Evolutionary conservation across 1,140 invertebrate genomes (phyloP), one percentile per base, ranked within the genome.

Genomic region (Atta cephalotes): DNA sequence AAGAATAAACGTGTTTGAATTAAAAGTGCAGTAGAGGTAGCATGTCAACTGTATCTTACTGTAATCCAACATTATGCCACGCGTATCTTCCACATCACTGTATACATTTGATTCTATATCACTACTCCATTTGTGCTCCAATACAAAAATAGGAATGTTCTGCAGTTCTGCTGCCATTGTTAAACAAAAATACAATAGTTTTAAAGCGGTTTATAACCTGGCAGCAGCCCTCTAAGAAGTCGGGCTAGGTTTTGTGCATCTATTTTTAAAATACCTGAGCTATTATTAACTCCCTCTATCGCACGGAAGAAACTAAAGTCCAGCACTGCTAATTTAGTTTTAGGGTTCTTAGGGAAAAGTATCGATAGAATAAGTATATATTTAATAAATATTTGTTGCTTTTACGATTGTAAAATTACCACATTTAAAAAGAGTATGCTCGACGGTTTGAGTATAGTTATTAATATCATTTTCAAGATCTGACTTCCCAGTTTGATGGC

Each of bases 101-200:
- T 91, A 92, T 53, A 88, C 53, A 86, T 91, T 93, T 53, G 92
- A 93, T 66, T 95, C 93, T 81, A 94, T 76, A 87, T 95, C 94
- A 92, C 94, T 95, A 88, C 92, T 95, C 94, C 94, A 95, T 78
- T 95, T 95, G 88, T 93, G 91, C 82, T 95, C 93, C 70, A 94
- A 92, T 84, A 95, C 91, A 92, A 94, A 94, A 76, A 93, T 88
- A 84, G 95, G 95, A 92, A 95, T 95, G 90, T 95, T 93, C 92
- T 93, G 91, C 76, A 95, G 93, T 77, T 89, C 93, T 72, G 93
- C 84, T 87, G 92, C 88, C 93, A 95, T 95, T 92, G 91, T 91
- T 90, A 80, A 90, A 88, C 89, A 84, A 93, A 94, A 92, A 88
- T 81, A 76, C 72, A 82, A 88, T 58, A 85, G 70, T 31, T 28